phyloP scores from a whole-genome alignment of 1,140 invertebrate species.

The Drosophila arawakana region DNA sequence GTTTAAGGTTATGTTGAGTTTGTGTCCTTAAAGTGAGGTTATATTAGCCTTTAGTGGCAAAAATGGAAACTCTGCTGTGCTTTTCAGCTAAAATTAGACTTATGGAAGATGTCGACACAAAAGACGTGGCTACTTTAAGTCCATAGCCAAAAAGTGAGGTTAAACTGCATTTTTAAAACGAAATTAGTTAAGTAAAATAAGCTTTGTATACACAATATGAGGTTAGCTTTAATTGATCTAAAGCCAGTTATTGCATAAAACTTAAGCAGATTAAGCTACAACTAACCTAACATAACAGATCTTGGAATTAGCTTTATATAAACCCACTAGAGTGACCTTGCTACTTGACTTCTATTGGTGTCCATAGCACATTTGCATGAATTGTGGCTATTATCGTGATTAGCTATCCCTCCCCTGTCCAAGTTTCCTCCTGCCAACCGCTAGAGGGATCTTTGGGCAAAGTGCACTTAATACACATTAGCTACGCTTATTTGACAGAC shows the following conservation, averaged over 20 bases:
- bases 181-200: not conserved
- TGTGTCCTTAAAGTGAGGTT: not conserved
- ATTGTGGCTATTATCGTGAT: conserved; percentile 67
- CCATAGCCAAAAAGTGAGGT: conserved; percentile 1
- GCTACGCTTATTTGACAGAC: conserved; percentile 78
- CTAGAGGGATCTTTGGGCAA: conserved; percentile 29
- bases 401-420: conserved; percentile 38
- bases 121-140: too few species aligned
- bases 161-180: not conserved
- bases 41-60: not conserved
- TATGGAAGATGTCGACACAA: too few species aligned
- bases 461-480: conserved; percentile 81
- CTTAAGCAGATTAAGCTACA: not conserved
- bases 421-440: conserved; percentile 4
- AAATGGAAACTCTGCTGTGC: too few species aligned
- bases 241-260: not conserved
- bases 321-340: conserved; percentile 50
- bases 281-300: not conserved
- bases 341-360: conserved; percentile 71
- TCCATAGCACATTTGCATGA: conserved; percentile 68
- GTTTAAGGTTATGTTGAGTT: not conserved
- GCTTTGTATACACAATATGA: not conserved
- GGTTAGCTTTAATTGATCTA: not conserved
- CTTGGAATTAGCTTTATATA: conserved; percentile 5
- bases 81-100: too few species aligned